These are phyloP conservation scores for Prostheceraeus crozeri DNA, from an alignment of 2,888 invertebrate species.

Conservation along the genomic window DNA sequence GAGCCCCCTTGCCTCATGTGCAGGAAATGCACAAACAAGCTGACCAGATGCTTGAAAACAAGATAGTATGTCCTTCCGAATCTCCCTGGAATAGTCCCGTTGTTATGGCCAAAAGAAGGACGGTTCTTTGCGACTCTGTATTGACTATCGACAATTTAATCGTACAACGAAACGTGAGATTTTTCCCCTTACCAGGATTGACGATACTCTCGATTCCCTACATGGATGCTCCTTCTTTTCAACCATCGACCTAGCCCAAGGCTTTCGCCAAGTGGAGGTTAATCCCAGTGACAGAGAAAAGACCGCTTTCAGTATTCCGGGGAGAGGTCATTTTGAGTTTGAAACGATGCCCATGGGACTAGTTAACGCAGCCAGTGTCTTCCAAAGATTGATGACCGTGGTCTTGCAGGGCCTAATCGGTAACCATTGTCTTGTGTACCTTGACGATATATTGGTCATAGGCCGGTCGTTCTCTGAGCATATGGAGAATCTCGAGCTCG, in stretches of 20 bases:
- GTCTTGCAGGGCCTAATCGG: too few species aligned
- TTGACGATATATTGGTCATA: neutral
- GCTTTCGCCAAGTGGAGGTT: conserved; percentile 38
- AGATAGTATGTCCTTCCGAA: neutral
- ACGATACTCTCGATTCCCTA: conserved; percentile 39
- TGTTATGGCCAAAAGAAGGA: conserved; percentile 42
- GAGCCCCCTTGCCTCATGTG: too few species aligned
- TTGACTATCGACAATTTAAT: conserved; percentile 39
- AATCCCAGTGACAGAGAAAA: conserved; percentile 26
- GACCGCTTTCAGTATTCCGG: conserved; percentile 37
- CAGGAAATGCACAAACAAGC: too few species aligned
- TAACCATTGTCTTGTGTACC: neutral
- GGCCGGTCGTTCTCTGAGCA: neutral
- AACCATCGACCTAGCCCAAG: conserved; percentile 37
- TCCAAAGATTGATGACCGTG: too few species aligned
- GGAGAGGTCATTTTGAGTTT: neutral
- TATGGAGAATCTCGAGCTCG: neutral
- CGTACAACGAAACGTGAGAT: conserved; percentile 34
- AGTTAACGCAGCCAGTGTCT: too few species aligned
- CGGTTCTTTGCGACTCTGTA: conserved; percentile 38
- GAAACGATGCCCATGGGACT: too few species aligned
- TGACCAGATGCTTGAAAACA: too few species aligned
- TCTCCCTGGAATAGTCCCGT: conserved; percentile 39
- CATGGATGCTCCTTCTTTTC: conserved; percentile 32
- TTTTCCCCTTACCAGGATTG: conserved; percentile 37